A percentile compares a stretch with the other conserved stretches of the same genome.
Evolutionary conservation across 2,797 vertebrate species (phyloP).

Genomic region (Leptoclinus maculatus): DNA sequence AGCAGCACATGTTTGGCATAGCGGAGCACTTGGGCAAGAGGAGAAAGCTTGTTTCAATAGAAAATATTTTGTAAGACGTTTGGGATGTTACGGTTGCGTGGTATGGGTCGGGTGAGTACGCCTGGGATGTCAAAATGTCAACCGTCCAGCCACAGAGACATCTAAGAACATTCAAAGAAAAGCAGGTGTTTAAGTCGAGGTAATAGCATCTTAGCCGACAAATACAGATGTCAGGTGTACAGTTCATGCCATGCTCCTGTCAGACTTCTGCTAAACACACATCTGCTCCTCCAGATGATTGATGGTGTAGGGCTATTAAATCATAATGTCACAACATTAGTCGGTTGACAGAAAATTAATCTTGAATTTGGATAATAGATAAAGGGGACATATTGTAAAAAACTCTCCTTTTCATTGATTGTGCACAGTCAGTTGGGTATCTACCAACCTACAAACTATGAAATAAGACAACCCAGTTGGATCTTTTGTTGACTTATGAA

Average conservation of each 20-base stretch:
- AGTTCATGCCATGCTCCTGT: conserved; percentile 3
- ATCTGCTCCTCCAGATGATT: conserved; percentile 1
- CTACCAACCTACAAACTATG: not conserved
- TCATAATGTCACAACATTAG: not conserved
- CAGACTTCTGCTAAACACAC: not conserved
- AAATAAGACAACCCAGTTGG: not conserved
- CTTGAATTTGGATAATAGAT: not conserved
- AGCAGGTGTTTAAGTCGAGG: conserved; percentile 43
- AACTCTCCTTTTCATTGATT: not conserved
- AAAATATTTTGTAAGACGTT: conserved; percentile 62
- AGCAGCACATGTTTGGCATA: conserved; percentile 81
- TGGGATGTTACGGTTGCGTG: conserved; percentile 59
- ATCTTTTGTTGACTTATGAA: too few species aligned
- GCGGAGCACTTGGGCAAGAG: conserved; percentile 51
- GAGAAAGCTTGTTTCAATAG: conserved; percentile 59
- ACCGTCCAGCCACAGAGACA: conserved; percentile 40
- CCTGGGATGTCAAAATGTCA: conserved; percentile 53
- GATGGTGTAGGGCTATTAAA: not conserved
- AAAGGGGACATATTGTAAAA: not conserved
- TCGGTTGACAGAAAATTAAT: not conserved
- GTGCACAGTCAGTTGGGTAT: not conserved
- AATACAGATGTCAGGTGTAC: conserved; percentile 20
- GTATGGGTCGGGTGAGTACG: conserved; percentile 40
- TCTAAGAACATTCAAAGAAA: conserved; percentile 41
- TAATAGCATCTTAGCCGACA: conserved; percentile 14